These are phyloP conservation scores for Aptenodytes patagonicus DNA, from an alignment of 2,113 vertebrate species.

Conservation along the genomic window DNA sequence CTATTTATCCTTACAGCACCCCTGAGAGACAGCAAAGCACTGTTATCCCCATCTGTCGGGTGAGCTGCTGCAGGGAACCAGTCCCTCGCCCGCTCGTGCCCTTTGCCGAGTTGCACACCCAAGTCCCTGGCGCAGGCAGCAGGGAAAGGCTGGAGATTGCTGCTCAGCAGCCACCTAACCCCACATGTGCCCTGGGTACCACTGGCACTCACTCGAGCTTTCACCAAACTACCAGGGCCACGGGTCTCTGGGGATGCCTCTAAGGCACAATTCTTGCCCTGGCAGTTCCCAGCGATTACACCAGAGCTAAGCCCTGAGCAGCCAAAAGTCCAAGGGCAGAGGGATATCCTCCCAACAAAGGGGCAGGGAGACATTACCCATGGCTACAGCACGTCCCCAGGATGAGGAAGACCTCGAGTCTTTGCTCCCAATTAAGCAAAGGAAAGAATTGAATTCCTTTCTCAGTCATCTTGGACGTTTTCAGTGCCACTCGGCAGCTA, in stretches of 20 bases:
- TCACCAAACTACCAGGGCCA: neutral
- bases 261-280: neutral
- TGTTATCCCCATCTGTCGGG: neutral
- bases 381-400: neutral
- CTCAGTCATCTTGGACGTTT: neutral
- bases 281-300: neutral
- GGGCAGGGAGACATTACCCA: neutral
- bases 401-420: neutral
- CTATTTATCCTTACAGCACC: neutral
- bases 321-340: neutral
- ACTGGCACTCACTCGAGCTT: neutral
- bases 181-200: neutral
- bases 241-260: neutral
- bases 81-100: fast-evolving
- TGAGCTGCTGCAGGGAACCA: neutral
- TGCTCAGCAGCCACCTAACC: neutral
- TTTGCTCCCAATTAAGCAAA: neutral
- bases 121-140: fast-evolving
- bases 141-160: neutral
- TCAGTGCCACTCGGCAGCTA: neutral
- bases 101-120: neutral
- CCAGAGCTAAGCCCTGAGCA: neutral
- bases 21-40: neutral
- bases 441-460: neutral
- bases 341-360: neutral